phyloP scores from a whole-genome alignment of 1,140 invertebrate genomes.

The Penaeus chinensis region DNA sequence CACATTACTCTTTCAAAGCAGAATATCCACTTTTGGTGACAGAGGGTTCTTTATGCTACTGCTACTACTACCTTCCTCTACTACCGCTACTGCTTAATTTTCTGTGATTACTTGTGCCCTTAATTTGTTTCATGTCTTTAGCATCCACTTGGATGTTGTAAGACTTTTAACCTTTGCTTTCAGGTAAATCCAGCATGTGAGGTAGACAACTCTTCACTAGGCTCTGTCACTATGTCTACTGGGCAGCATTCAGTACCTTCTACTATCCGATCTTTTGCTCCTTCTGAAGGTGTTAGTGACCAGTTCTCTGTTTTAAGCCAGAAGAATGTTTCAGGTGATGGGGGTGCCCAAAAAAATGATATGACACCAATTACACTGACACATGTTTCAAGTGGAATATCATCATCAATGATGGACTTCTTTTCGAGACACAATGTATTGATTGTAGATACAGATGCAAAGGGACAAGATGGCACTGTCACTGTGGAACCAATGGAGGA shows the following conservation, averaged over 20 bases:
- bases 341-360: background rate
- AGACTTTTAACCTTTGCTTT: slow-evolving; percentile 44
- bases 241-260: slow-evolving; percentile 8
- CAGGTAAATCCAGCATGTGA: slow-evolving; percentile 49
- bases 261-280: background rate
- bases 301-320: background rate
- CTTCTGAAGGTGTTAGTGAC: slow-evolving; percentile 15
- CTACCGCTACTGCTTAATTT: slow-evolving; percentile 13
- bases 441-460: slow-evolving; percentile 24
- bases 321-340: background rate
- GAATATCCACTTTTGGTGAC: slow-evolving; percentile 46
- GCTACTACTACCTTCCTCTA: slow-evolving; percentile 9
- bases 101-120: background rate
- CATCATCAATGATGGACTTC: slow-evolving; percentile 47
- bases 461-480: background rate
- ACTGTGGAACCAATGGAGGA: background rate
- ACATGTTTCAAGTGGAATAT: slow-evolving; percentile 41
- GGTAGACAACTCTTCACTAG: slow-evolving; percentile 40
- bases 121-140: slow-evolving; percentile 33
- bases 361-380: background rate
- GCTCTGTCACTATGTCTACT: slow-evolving; percentile 34
- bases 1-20: slow-evolving; percentile 47
- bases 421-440: slow-evolving; percentile 38
- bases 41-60: slow-evolving; percentile 12
- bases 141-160: slow-evolving; percentile 23